Evolutionary conservation across 2,888 invertebrate species (phyloP), one percentile per base, ranked within the genome.

Genomic region (Cryptocephalus moraei): DNA sequence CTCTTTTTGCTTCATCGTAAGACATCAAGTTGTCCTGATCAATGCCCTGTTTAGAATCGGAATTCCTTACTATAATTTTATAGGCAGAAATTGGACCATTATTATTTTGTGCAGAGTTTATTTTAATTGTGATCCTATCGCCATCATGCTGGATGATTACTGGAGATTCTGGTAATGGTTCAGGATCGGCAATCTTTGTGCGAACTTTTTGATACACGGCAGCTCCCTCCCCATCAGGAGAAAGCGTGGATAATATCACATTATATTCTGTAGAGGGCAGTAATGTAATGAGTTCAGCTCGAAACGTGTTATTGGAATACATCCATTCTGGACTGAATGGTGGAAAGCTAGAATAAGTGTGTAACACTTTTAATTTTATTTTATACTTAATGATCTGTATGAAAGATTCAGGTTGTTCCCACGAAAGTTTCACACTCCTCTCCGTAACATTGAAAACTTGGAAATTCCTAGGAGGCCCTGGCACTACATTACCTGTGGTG

Each of bases 21-120:
- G 82, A 78, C n/a, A 77, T 77, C 11, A 83, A 73, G 44, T 74
- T 75, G 33, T 78, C 77, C 46, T 71, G 72, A 53, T 78, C 80
- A 61, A 80, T 84, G 13, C 76, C 79, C 66, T 78, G 81, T 63
- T 74, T 78, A 54, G 74, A 77, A 46, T 79, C 75, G 45, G 82
- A 78, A 55, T 83, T 79, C 32, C 86, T 79, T 1, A 91, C 80
- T 38, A 89, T 79, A 36, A 93, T 72, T 59, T 83, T 77, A 59
- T 91, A 87, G 57, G 78, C 77, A 11, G 78, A 79, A 0, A 91
- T 75, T 0, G 91, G 91, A 0, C 91, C 91, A 63, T 85, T 84
- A 39, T 83, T 78, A 67, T 90, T 86, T 44, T 72, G 74, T 1
- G 84, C 81, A 52, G 82, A 76, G 9, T 79, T 75, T 32, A 92